Base-by-base conservation (phyloP, 2,113 vertebrate genomes). In the Fregata magnificens region DNA sequence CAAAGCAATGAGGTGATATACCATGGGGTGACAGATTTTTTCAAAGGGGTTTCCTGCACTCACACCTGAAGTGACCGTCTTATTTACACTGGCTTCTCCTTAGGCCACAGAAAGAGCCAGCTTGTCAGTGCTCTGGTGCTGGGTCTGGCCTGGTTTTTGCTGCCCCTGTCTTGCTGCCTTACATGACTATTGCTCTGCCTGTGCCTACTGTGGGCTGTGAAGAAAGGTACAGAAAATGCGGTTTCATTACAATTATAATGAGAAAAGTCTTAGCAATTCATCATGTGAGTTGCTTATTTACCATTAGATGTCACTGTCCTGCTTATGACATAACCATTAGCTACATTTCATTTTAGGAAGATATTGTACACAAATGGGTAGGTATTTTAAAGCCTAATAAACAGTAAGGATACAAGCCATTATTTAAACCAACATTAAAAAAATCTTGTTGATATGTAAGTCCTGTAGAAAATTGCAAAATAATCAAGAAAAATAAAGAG, bases 281-380 rank as follows among this genome's bases (percentile, higher is more conserved):
- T 59, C 58, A 32, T 91, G 94, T 36, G 86, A 92, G 91, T 50
- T 88, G 79, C 76, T 53, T 58, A 4, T 58, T 90, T 95, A 36
- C 91, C 95, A 66, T 92, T 83, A 96, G 95, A 96, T 93, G 94
- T 95, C 94, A 92, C 94, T 94, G 95, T 92, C 91, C 86, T 81
- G 94, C 93, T 81, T 73, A 5, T 52, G 79, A 90, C 88, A 36
- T 52, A 42, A 56, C 34, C 50, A 21, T 55, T 2, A 61, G 74
- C 79, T 61, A 5, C 40, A 6, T 9, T n/a, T 59, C 62, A 5
- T 29, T 36, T 7, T 26, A 47, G 2, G 1, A 40, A 61, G 62
- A 34, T 66, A 31, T 5, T 31, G 32, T 34, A 26, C 59, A 32
- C 40, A 28, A 65, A 11, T 0, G 16, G 40, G 13, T 9, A 69